Conservation (phyloP, 2,113 vertebrate genomes). For the Oxyruncus cristatus region DNA sequence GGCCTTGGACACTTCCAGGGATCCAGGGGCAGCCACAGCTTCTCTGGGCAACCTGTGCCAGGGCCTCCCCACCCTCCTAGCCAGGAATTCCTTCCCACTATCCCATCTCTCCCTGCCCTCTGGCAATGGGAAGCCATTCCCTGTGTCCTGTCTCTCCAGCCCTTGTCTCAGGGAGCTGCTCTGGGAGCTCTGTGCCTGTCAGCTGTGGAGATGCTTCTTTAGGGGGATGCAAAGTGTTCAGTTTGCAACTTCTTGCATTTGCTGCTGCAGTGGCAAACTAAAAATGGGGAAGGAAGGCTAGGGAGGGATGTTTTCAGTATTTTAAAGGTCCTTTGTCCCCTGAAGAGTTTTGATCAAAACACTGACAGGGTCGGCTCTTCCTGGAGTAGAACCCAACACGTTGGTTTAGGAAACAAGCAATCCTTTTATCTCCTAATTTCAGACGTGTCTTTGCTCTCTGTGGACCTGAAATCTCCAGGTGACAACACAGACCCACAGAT, state of each 20-base stretch:
- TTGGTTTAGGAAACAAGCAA: conserved; percentile 67
- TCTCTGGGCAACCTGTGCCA: neutral
- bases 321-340: conserved; percentile 61
- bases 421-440: conserved; percentile 75
- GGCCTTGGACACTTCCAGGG: neutral
- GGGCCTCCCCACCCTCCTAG: neutral
- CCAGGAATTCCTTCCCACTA: neutral
- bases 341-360: conserved; percentile 75
- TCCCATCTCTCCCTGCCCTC: neutral
- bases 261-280: neutral
- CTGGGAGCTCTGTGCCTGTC: neutral
- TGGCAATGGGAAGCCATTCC: neutral
- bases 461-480: conserved; percentile 64
- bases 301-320: neutral
- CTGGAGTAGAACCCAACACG: conserved; percentile 47
- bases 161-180: neutral
- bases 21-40: neutral
- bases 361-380: conserved; percentile 77
- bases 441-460: conserved; percentile 33
- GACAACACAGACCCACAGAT: conserved; percentile 60
- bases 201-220: neutral
- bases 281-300: neutral
- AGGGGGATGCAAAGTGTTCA: neutral
- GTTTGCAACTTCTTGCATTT: neutral
- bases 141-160: neutral